These are phyloP conservation scores for Ceratosolen solmsi DNA, from an alignment of 1,140 invertebrate species.

Conservation along the genomic window DNA sequence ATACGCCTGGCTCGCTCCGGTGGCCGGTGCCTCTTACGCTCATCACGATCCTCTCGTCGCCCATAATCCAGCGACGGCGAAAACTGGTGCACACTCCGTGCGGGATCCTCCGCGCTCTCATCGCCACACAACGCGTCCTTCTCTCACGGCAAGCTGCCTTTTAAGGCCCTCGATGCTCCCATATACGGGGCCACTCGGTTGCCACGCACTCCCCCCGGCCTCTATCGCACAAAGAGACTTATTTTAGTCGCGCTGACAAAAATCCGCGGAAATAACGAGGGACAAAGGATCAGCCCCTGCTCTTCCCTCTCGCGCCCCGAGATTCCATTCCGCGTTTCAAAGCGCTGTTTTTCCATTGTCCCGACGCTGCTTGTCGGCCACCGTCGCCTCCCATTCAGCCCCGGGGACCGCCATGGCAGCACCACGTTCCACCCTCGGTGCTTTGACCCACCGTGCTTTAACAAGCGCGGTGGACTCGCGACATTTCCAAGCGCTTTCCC, in stretches of 20 bases:
- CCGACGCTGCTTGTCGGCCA: too few relatives aligned
- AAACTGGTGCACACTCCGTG: too few relatives aligned
- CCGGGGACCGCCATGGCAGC: too few relatives aligned
- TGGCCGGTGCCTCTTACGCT: too few relatives aligned
- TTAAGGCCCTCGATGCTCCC: conserved; percentile 56
- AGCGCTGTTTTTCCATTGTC: too few relatives aligned
- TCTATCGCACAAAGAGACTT: conserved; percentile 30
- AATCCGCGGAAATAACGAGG: conserved; percentile 35
- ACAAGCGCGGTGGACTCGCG: too few relatives aligned
- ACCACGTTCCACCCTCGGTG: too few relatives aligned
- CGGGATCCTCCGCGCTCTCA: background rate
- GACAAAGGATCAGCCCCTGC: conserved; percentile 39
- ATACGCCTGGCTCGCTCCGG: background rate
- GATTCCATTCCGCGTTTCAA: background rate
- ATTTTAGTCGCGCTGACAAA: conserved; percentile 31
- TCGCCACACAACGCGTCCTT: background rate
- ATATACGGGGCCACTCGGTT: conserved; percentile 21
- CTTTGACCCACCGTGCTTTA: too few relatives aligned
- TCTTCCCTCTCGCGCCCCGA: background rate
- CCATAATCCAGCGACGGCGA: too few relatives aligned
- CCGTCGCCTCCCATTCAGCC: background rate
- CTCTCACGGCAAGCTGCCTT: conserved; percentile 56
- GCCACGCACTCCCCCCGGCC: background rate
- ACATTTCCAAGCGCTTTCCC: background rate
- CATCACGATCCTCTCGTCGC: too few relatives aligned